phyloP scores from a whole-genome alignment of 2,113 vertebrate species.

The Micromys minutus region DNA sequence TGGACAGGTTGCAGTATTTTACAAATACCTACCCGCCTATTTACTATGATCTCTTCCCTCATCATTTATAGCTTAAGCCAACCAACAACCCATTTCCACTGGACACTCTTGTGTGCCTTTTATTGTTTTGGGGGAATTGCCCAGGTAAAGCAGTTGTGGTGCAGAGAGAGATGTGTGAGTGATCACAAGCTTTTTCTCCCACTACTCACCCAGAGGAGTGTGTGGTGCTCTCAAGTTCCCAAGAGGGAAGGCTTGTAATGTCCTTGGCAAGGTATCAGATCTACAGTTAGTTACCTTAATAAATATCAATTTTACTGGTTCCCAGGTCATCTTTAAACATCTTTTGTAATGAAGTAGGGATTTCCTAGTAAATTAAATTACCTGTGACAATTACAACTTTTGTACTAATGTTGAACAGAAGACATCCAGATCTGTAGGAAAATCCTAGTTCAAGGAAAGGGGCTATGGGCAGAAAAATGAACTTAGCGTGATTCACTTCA shows the following conservation, averaged over 20 bases:
- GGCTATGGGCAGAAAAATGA: not conserved
- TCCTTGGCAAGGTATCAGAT: conserved; percentile 48
- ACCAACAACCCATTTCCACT: not conserved
- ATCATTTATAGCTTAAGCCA: not conserved
- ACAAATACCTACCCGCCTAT: not conserved
- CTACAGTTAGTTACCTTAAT: conserved; percentile 56
- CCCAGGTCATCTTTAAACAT: conserved; percentile 67
- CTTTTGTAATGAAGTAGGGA: conserved; percentile 51
- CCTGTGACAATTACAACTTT: conserved; percentile 61
- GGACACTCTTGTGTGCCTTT: not conserved
- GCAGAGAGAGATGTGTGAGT: not conserved
- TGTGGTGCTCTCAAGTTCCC: not conserved
- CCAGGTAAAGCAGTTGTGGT: not conserved
- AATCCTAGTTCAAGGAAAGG: conserved; percentile 50
- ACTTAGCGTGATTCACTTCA: conserved; percentile 31
- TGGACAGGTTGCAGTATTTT: conserved; percentile 17
- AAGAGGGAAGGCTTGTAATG: not conserved
- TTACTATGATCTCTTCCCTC: not conserved
- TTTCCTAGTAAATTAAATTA: conserved; percentile 74
- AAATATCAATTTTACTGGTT: conserved; percentile 65
- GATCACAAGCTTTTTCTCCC: not conserved
- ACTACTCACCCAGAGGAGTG: not conserved
- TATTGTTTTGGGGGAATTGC: not conserved
- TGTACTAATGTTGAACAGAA: conserved; percentile 60
- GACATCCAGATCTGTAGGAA: conserved; percentile 41